phyloP scores from a whole-genome alignment of 2,888 invertebrate species.

The Tinea semifulvella region DNA sequence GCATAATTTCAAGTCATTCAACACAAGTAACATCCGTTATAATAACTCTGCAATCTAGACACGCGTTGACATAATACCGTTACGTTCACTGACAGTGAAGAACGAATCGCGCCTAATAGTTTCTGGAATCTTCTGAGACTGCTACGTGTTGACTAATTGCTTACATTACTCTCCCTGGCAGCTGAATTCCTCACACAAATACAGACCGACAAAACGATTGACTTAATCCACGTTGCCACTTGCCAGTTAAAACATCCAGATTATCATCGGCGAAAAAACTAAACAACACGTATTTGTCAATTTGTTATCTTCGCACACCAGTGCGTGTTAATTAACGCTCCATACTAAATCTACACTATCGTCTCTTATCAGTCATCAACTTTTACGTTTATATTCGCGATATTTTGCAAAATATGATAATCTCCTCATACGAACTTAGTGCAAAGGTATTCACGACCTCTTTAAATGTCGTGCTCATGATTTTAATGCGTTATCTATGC shows the following conservation, averaged over 20 bases:
- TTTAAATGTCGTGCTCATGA: no score
- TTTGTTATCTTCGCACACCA: background rate
- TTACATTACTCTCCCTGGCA: conserved; percentile 45
- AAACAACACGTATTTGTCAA: background rate
- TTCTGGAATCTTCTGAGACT: background rate
- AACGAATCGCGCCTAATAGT: background rate
- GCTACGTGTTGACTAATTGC: conserved; percentile 52
- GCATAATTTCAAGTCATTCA: background rate
- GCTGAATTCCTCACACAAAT: conserved; percentile 37
- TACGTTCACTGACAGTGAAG: background rate
- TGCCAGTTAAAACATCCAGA: conserved; percentile 6
- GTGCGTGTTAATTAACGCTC: conserved; percentile 2
- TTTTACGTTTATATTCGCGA: conserved; percentile 1
- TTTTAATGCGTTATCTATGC: no score
- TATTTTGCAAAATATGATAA: conserved; percentile 3
- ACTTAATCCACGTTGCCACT: conserved; percentile 49
- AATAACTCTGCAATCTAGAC: conserved; percentile 3
- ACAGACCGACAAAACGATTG: conserved; percentile 52
- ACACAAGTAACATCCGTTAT: conserved; percentile 3
- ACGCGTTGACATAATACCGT: conserved; percentile 6
- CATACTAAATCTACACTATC: conserved; percentile 5
- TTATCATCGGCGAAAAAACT: conserved; percentile 1
- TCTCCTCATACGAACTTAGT: background rate
- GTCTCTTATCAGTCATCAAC: conserved; percentile 8
- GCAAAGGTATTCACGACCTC: no score